Percentiles rank a stretch among this genome's conserved stretches.
Evolutionary conservation across 1,140 invertebrate genomes (phyloP).

Genomic region (Drosophila sturtevanti): DNA sequence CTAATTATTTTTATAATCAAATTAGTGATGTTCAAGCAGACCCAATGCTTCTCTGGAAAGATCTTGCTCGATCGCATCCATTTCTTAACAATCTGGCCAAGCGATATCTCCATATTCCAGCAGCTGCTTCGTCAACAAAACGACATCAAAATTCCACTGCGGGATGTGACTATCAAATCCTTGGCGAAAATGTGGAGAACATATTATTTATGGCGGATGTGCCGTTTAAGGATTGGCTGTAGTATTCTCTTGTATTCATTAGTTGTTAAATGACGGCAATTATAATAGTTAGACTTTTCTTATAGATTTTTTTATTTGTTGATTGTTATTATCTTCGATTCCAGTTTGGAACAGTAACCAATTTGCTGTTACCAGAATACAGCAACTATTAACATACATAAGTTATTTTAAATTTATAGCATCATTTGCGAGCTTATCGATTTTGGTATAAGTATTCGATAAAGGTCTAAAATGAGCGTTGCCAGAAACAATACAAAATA

Average conservation of each 20-base stretch:
- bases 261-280: neutral
- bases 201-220: conserved; percentile 43
- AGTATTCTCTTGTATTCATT: conserved; percentile 10
- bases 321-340: too few relatives aligned
- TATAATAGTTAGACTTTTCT: too few relatives aligned
- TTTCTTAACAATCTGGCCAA: conserved; percentile 44
- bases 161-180: conserved; percentile 6
- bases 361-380: too few relatives aligned
- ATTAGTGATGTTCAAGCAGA: conserved; percentile 44
- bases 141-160: conserved; percentile 14
- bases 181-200: conserved; percentile 32
- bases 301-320: too few relatives aligned
- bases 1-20: conserved; percentile 36
- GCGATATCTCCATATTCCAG: conserved; percentile 52
- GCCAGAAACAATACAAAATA: neutral
- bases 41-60: conserved; percentile 44
- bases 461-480: neutral
- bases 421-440: neutral
- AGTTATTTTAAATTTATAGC: too few relatives aligned
- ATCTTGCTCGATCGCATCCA: conserved; percentile 43
- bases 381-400: too few relatives aligned
- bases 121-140: conserved; percentile 32
- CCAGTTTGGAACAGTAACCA: too few relatives aligned
- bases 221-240: conserved; percentile 43
- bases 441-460: neutral